Evolutionary conservation across 2,113 vertebrate genomes (phyloP), one percentile per base, ranked within the genome.

Genomic region (Antigone vipio): DNA sequence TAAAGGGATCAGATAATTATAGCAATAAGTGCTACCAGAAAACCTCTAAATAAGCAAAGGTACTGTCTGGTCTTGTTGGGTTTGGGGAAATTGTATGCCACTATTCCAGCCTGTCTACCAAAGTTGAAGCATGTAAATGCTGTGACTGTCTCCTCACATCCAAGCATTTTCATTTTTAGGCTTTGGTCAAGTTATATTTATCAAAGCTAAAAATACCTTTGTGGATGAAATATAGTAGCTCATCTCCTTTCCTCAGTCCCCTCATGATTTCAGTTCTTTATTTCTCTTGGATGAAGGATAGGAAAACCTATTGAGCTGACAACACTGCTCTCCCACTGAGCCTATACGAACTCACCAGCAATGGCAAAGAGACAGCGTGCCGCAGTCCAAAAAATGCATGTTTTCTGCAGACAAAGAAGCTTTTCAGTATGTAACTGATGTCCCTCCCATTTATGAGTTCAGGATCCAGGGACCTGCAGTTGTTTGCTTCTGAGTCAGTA

Each of bases 121-220:
- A 81, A 85, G 34, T 55, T 75, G 76, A 34, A 71, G 27, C 23
- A 71, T 84, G 60, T 73, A 88, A 96, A 87, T 58, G 77, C 66
- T 88, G 75, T 60, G 87, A 85, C 85, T 92, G 67, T 90, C 55
- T 91, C 71, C 71, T 92, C 55, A 44, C 24, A 68, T 66, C 75
- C 84, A 88, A 88, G 84, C 38, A 76, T 76, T 97, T 95, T 96
- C 79, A 88, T 92, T 94, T 94, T 93, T 95, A 81, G 89, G 18
- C 85, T 97, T 97, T 21, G 95, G 88, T 88, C 77, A 93, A 83
- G 84, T 93, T 98, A 95, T 97, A 97, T 98, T 97, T 98, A 93
- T 88, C 53, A 78, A 88, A 94, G 71, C 55, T 88, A 92, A 96
- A 97, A 91, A 95, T 95, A 88, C 86, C 84, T 94, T 93, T 92